phyloP scores from a whole-genome alignment of 2,888 invertebrate genomes.

The Parnassius orleans region DNA sequence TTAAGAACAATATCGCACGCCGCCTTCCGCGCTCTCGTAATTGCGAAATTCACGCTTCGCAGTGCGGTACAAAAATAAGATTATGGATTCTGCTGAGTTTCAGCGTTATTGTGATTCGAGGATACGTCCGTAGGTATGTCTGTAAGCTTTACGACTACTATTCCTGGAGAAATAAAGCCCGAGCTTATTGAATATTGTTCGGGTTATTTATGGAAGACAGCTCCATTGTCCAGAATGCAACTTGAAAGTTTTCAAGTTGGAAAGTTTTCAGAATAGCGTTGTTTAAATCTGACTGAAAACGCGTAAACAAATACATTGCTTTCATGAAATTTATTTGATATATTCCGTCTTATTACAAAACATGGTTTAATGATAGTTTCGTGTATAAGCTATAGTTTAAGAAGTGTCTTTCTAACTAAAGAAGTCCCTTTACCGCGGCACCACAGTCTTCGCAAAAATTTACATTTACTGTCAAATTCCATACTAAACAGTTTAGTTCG shows the following conservation, averaged over 20 bases:
- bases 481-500: too few relatives aligned
- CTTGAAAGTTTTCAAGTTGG: constrained; percentile 31
- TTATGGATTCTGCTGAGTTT: constrained; percentile 80
- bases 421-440: too few relatives aligned
- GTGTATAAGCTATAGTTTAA: too few relatives aligned
- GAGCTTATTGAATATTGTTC: constrained; percentile 76
- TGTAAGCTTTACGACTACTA: constrained; percentile 75
- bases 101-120: constrained; percentile 80
- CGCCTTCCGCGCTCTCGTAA: constrained; percentile 56
- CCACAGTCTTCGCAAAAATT: too few relatives aligned
- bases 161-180: constrained; percentile 78
- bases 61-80: constrained; percentile 81
- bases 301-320: background rate
- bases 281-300: constrained; percentile 13
- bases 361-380: too few relatives aligned
- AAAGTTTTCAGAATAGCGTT: constrained; percentile 24
- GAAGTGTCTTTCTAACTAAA: too few relatives aligned
- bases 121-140: constrained; percentile 80
- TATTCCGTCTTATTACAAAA: too few relatives aligned
- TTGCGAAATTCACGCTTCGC: constrained; percentile 80
- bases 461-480: too few relatives aligned
- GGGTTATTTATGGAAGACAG: constrained; percentile 76
- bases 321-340: too few relatives aligned
- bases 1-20: constrained; percentile 57
- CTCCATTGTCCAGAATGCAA: constrained; percentile 58